Percentiles rank a stretch among this genome's conserved stretches.
phyloP scores from a whole-genome alignment of 2,888 invertebrate genomes.

The Microchrysa polita region DNA sequence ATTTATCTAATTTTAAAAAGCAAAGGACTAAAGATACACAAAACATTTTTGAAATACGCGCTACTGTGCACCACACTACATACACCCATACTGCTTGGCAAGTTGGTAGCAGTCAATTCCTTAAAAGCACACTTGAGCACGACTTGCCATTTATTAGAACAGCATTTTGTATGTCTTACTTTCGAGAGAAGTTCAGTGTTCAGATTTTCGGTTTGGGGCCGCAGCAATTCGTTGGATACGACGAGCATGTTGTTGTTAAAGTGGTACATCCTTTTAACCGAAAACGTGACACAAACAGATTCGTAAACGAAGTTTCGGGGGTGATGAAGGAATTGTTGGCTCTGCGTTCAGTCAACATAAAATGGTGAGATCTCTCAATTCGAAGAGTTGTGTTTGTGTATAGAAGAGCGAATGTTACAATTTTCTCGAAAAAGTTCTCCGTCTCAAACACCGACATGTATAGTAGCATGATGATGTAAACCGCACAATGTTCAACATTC shows the following conservation, averaged over 20 bases:
- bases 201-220: background rate
- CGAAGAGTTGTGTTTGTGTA: too few species aligned
- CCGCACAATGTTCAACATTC: too few species aligned
- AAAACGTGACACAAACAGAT: slow-evolving; percentile 43
- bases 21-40: slow-evolving; percentile 4
- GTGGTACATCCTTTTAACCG: slow-evolving; percentile 41
- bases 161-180: slow-evolving; percentile 39
- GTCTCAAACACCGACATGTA: too few species aligned
- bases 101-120: slow-evolving; percentile 23
- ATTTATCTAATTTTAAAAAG: slow-evolving; percentile 9
- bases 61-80: background rate
- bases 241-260: slow-evolving; percentile 45
- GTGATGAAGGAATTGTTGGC: slow-evolving; percentile 11
- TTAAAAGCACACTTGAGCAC: slow-evolving; percentile 44
- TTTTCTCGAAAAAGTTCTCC: too few species aligned
- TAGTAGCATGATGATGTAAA: too few species aligned
- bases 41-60: background rate
- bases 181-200: background rate
- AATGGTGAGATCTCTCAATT: background rate
- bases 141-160: slow-evolving; percentile 45
- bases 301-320: background rate
- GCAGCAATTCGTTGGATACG: too few species aligned
- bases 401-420: too few species aligned
- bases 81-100: too few species aligned
- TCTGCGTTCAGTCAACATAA: slow-evolving; percentile 35